Evolutionary conservation across 2,113 vertebrate genomes (phyloP).

Genomic region (Mungos mungo): DNA sequence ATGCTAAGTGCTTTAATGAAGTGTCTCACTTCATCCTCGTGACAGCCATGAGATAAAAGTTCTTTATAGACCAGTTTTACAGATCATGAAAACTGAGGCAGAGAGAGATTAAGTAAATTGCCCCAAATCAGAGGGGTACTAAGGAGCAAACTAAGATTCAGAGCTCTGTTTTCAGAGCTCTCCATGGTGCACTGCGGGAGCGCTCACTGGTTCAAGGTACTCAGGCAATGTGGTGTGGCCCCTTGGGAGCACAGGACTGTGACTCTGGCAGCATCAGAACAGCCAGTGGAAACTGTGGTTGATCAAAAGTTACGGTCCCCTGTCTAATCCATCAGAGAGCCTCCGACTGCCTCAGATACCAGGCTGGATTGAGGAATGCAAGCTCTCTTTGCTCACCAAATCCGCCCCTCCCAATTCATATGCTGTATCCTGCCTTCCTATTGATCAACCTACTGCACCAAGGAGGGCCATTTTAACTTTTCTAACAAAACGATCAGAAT

Average conservation of each 20-base stretch:
- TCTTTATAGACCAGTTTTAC: not conserved
- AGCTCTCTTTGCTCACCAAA: not conserved
- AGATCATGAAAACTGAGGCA: slow-evolving; percentile 14
- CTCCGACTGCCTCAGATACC: not conserved
- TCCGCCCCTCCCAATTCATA: not conserved
- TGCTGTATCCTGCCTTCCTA: not conserved
- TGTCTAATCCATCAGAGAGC: not conserved
- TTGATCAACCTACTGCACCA: not conserved
- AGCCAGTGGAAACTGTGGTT: not conserved
- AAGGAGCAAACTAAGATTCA: not conserved
- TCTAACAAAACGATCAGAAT: slow-evolving; percentile 48
- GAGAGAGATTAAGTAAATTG: not conserved
- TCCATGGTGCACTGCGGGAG: not conserved
- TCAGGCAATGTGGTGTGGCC: not conserved
- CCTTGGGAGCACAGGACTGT: not conserved
- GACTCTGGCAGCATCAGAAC: not conserved
- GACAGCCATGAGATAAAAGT: not conserved
- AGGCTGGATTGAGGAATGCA: not conserved
- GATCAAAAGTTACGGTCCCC: not conserved
- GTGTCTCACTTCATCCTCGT: not conserved
- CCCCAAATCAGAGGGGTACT: not conserved
- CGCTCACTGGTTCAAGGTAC: not conserved
- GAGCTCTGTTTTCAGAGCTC: not conserved
- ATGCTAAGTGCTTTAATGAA: not conserved
- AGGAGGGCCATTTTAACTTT: slow-evolving; percentile 2